Percentiles rank a stretch among this genome's conserved stretches.
phyloP scores from a whole-genome alignment of 2,888 invertebrate genomes.

The Formica aserva region DNA sequence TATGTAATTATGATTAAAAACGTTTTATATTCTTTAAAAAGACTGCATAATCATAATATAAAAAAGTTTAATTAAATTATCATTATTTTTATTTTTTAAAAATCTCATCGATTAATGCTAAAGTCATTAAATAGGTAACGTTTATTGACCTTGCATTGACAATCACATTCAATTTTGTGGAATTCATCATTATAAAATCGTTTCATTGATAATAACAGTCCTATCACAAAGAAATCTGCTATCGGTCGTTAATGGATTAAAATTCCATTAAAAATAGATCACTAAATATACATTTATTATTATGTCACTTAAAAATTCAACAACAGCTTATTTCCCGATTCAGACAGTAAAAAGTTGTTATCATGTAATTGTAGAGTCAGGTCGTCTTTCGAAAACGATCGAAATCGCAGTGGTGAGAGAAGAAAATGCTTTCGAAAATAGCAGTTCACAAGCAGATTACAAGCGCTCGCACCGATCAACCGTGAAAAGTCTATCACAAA shows the following conservation, averaged over 20 bases:
- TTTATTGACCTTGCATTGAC: neutral
- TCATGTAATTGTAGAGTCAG: neutral
- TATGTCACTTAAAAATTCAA: neutral
- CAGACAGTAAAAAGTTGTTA: conserved; percentile 4
- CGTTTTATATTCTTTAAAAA: no score
- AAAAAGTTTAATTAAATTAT: neutral
- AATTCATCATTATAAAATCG: neutral
- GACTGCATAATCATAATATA: no score
- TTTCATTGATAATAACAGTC: neutral
- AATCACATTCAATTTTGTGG: neutral
- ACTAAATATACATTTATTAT: neutral
- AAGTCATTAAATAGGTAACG: neutral
- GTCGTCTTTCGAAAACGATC: conserved; percentile 11
- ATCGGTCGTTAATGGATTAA: neutral
- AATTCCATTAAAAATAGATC: neutral
- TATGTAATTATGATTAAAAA: no score
- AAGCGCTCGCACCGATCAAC: conserved; percentile 57
- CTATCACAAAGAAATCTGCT: neutral
- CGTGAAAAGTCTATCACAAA: conserved; percentile 56
- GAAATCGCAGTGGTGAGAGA: neutral
- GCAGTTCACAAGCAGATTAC: neutral
- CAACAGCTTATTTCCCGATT: neutral
- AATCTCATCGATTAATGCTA: neutral
- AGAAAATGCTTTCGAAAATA: conserved; percentile 51
- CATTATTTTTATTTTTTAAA: neutral